Conservation (phyloP, 2,113 vertebrate genomes). For the Pomatorhinus ruficollis region DNA sequence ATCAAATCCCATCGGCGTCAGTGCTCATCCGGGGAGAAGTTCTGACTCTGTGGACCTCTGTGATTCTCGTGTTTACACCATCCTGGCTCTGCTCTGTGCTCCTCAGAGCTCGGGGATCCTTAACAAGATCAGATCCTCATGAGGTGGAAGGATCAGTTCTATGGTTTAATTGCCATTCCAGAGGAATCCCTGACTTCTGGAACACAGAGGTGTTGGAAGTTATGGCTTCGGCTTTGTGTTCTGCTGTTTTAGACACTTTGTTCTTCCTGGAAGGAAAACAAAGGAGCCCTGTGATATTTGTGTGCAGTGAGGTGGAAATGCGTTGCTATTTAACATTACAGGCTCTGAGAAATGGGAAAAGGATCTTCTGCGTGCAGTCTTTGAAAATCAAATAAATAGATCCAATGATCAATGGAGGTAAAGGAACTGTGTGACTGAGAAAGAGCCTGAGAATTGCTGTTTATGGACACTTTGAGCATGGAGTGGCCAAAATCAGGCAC, state of each 20-base stretch:
- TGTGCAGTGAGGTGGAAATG: not conserved
- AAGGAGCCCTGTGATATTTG: not conserved
- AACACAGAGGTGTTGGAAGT: not conserved
- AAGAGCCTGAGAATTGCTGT: not conserved
- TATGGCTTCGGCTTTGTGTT: not conserved
- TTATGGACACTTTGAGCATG: not conserved
- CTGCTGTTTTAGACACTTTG: not conserved
- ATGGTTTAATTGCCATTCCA: not conserved
- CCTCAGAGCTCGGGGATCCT: not conserved
- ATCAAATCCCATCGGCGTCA: not conserved
- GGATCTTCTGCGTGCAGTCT: not conserved
- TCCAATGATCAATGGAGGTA: not conserved
- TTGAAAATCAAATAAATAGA: not conserved
- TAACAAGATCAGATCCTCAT: not conserved
- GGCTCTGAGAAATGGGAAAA: not conserved
- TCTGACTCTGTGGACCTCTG: not conserved
- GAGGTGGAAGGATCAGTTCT: not conserved
- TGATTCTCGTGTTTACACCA: not conserved
- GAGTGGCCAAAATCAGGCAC: not conserved
- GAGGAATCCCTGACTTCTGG: not conserved
- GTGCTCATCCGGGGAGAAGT: not conserved
- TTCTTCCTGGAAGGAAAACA: not conserved
- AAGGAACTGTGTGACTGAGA: not conserved
- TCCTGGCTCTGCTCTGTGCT: not conserved
- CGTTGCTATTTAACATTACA: not conserved